Base-by-base conservation (phyloP, 92 coral and sea anemone species). In the Galaxea fascicularis region DNA sequence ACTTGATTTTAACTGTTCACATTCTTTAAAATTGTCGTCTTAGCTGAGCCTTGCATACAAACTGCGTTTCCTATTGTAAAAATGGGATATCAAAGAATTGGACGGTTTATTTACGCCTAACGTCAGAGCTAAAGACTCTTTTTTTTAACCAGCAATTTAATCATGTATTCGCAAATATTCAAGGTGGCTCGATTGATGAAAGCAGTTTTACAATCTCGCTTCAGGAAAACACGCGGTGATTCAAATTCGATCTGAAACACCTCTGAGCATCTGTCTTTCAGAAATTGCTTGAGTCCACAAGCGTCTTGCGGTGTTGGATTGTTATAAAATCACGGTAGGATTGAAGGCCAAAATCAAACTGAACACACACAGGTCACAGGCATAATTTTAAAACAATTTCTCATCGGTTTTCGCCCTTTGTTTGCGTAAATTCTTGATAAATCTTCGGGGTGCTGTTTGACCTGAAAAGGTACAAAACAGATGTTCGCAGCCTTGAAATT, bases 371-470 rank as follows among this genome's bases (percentile, higher is more conserved):
- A 57, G 78, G 76, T 71, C 71, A 35, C 28, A 59, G 27, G 35
- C 17, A 39, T 54, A 80, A 69, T 67, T 80, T 65, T 27, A 79
- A 79, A 78, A 58, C 67, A 71, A 70, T 70, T 80, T 77, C 51
- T 81, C 69, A 70, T 70, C 78, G 56, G 58, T 35, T 28, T 26
- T 58, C 21, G 62, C 25, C 27, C 17, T 68, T 70, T 70, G 70
- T 46, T 45, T 44, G 75, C 65, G 58, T 26, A 46, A 17, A 39
- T 39, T 71, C 31, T 71, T 21, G 27, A 24, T 28, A 70, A 76
- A 82, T 54, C 65, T 82, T 71, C 78, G 70, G 78, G 85, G 66
- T 39, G 54, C 46, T 53, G 56, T 52, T 51, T 68, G 26, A 41
- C n/a, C n/a, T n/a, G n/a, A 35, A 54, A 27, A 53, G 5, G 47